These are phyloP conservation scores for Abrostola tripartita DNA, from an alignment of 2,888 invertebrate species.

Conservation along the genomic window DNA sequence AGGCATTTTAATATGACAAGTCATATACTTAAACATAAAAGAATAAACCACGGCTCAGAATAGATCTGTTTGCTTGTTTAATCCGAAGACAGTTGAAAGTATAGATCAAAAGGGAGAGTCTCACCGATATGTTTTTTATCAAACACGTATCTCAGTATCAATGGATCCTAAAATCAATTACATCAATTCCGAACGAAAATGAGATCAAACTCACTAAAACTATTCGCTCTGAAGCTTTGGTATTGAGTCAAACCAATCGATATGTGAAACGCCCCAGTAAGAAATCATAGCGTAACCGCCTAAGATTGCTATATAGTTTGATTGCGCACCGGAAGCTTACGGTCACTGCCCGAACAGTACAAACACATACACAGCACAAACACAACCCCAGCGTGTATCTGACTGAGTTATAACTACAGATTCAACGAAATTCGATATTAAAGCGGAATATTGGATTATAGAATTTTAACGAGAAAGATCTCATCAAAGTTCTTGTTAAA, in stretches of 20 bases:
- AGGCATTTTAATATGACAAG: neutral
- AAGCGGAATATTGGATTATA: neutral
- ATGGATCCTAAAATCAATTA: too few species aligned
- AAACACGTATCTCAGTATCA: too few species aligned
- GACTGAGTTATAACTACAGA: neutral
- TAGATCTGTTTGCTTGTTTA: too few species aligned
- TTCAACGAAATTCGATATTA: neutral
- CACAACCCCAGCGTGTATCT: neutral
- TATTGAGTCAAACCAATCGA: constrained; percentile 5
- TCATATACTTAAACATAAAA: neutral
- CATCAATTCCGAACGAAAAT: neutral
- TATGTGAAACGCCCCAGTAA: constrained; percentile 2
- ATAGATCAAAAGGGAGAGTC: too few species aligned
- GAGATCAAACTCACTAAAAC: neutral
- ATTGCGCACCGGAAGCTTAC: constrained; percentile 5
- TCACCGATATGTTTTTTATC: too few species aligned
- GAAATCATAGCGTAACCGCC: constrained; percentile 2
- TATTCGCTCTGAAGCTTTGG: constrained; percentile 1
- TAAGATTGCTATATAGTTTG: constrained; percentile 3
- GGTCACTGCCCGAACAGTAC: constrained; percentile 2
- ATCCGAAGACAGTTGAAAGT: too few species aligned
- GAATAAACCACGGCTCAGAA: too few species aligned
- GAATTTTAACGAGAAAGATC: neutral
- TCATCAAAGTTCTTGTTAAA: too few species aligned
- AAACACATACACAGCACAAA: constrained; percentile 2